Evolutionary conservation across 2,797 vertebrate species (phyloP), one percentile per base, ranked within the genome.

Genomic region (Limosa lapponica): DNA sequence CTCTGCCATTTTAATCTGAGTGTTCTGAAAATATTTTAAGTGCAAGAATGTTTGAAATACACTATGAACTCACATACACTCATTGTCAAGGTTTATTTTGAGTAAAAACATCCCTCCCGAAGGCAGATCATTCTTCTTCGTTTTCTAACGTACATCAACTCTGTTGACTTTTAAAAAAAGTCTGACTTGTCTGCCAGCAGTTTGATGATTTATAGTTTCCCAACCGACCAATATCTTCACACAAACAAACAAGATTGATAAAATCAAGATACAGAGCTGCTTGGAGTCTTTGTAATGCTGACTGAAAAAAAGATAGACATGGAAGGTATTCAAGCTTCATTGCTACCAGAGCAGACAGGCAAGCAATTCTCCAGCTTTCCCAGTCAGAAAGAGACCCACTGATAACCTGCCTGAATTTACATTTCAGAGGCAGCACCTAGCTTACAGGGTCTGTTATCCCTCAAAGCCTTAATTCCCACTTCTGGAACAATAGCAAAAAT

Each of bases 81-180:
- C 39, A 23, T 55, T 93, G 75, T 87, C 79, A 92, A 95, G 77
- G 70, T 92, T 97, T 93, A 94, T 96, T 96, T 88, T 94, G 91
- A 95, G 65, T 93, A 92, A 96, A 96, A 97, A 95, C 88, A 92
- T 85, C 82, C 79, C 72, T 93, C 65, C 46, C 24, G 41, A 83
- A 75, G 30, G 65, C 80, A 90, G 52, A 93, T 77, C 14, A 82
- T 95, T 93, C 52, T 64, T 90, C 70, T 93, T 82, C 5, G 67
- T 94, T 95, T 95, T 93, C 69, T 83, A 88, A 81, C 69, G 37
- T 37, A 71, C 3, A 27, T 91, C 72, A 71, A 84, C 69, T 77
- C 62, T 58, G 66, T 16, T 90, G 87, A 84, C 66, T 96, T 96
- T 82, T n/a, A 2, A 65, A 78, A 65, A 78, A 93, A 87, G 54